Conservation (phyloP, 2,113 vertebrate genomes). For the Melanotaenia duboulayi region DNA sequence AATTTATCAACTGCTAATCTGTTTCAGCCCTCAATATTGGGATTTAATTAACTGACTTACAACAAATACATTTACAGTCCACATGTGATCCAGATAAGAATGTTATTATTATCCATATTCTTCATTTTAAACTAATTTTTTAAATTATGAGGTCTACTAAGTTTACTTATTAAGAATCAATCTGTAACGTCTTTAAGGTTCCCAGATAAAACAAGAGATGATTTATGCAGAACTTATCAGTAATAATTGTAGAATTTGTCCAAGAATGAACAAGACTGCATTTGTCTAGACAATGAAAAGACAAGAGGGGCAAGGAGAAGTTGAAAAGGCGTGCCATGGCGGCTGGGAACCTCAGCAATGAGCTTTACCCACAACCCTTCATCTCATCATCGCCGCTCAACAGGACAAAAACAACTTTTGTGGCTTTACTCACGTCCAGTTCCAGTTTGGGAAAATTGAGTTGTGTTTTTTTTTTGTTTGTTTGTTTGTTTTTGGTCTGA, state of each 20-base stretch:
- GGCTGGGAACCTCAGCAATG: slow-evolving; percentile 72
- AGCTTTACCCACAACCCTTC: slow-evolving; percentile 75
- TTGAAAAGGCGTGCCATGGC: slow-evolving; percentile 54
- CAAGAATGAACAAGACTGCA: slow-evolving; percentile 10
- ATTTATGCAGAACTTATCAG: not conserved
- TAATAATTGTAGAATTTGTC: slow-evolving; percentile 15
- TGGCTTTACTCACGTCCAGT: slow-evolving; percentile 38
- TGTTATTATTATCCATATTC: not conserved
- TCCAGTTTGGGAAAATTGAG: slow-evolving; percentile 36
- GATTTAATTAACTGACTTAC: not conserved
- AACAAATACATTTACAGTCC: not conserved
- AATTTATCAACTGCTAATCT: not conserved
- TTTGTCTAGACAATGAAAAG: slow-evolving; percentile 25
- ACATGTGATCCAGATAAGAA: not conserved
- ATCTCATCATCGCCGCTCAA: slow-evolving; percentile 48
- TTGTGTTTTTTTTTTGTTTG: slow-evolving; percentile 5
- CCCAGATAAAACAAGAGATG: not conserved
- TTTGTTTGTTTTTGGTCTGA: slow-evolving; percentile 25
- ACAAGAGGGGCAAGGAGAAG: slow-evolving; percentile 38
- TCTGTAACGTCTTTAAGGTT: not conserved
- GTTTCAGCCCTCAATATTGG: not conserved
- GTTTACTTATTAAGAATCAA: not conserved
- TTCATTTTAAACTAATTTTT: not conserved
- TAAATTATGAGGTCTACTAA: too few species aligned
- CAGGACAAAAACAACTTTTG: slow-evolving; percentile 70